Conservation (phyloP, 2,113 vertebrate genomes). For the Gasterosteus aculeatus region DNA sequence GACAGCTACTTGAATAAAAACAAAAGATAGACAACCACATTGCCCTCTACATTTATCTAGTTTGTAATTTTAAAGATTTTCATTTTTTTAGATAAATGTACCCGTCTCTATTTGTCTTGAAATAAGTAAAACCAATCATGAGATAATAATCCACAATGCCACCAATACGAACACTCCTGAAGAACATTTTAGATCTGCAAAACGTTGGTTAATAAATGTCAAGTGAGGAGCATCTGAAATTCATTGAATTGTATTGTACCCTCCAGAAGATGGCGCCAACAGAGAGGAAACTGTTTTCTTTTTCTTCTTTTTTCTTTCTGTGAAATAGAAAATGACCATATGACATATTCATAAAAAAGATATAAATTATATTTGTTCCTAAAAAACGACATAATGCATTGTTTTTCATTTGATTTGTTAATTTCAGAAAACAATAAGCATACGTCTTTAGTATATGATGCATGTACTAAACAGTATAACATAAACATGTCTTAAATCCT, state of each 20-base stretch:
- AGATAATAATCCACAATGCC: neutral
- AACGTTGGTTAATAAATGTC: neutral
- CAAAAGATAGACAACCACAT: neutral
- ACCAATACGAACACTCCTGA: neutral
- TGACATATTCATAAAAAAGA: neutral
- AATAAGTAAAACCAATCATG: neutral
- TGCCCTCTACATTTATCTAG: neutral
- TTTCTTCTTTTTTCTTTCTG: neutral
- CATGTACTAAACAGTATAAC: neutral
- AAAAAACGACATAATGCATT: neutral
- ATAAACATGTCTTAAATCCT: neutral
- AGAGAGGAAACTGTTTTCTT: slow-evolving; percentile 7
- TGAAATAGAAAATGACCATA: neutral
- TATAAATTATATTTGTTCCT: neutral
- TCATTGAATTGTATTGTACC: neutral
- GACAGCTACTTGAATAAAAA: neutral
- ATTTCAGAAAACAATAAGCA: neutral
- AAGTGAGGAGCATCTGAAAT: neutral
- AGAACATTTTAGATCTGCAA: neutral
- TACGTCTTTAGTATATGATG: neutral
- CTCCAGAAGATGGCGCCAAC: slow-evolving; percentile 62
- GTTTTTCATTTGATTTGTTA: neutral
- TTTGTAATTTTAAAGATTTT: neutral
- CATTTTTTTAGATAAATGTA: neutral
- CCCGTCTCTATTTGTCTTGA: neutral